Base-by-base conservation (phyloP, 2,113 vertebrate genomes). In the Phrynosoma platyrhinos region DNA sequence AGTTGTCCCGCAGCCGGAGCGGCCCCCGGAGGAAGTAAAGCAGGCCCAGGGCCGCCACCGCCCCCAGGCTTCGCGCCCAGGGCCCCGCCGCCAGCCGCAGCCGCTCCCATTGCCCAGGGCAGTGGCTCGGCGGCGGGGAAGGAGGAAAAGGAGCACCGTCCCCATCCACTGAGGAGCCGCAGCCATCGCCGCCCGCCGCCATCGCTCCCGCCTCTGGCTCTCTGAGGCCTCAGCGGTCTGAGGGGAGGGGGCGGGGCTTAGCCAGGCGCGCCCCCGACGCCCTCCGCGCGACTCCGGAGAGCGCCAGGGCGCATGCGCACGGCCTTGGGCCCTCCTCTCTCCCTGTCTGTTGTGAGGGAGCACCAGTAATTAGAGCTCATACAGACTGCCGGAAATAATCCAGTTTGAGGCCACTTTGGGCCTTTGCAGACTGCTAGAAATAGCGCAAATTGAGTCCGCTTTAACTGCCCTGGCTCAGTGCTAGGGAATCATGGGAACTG, bases 21-120 rank as follows among this genome's bases (percentile, higher is more conserved):
- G 98, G 98, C 91, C 98, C 98, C 95, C 98, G 96, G 93, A 99
- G 96, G 42, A 96, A 97, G 94, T 98, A 99, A 5, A 98, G 95
- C 91, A 99, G 97, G 66, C 97, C 97, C 79, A 98, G 94, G 88
- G 97, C 97, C 95, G 97, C 97, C 94, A 97, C 96, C 83, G 98
- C 95, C 96, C 98, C 98, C 93, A 98, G 93, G 25, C 97, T 95
- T 92, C 98, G 98, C 1, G 97, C 93, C 92, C 98, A 97, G 55
- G 97, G 94, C 82, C 96, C 97, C 90, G 98, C 97, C 92, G 97
- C 95, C 32, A 98, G 94, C 79, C 52, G 72, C 75, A 96, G 94
- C 91, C 94, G 97, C 76, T 94, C 96, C 97, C 94, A 97, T 92
- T 93, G 96, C 86, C 91, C 36, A 78, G 69, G 91, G 68, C 89